Percentiles rank a stretch among this genome's conserved stretches.
These are phyloP conservation scores for Protonemura montana DNA, from an alignment of 2,888 invertebrate species.

Conservation along the genomic window DNA sequence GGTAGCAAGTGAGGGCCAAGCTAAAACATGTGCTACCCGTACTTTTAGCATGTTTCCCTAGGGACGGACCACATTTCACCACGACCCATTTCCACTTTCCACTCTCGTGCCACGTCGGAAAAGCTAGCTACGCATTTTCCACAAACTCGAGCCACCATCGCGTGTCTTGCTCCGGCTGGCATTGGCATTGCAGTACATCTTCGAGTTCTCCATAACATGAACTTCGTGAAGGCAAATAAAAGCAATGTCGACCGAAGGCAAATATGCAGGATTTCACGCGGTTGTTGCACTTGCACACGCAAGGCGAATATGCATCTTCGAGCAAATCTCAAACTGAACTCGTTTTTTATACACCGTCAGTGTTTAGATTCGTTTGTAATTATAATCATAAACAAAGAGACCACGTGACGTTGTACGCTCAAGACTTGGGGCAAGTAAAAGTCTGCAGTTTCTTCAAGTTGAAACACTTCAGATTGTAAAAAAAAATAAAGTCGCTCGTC, in stretches of 20 bases:
- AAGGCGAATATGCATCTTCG: background rate
- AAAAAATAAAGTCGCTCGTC: background rate
- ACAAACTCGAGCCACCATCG: background rate
- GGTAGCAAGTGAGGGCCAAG: too few species aligned
- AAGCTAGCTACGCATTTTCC: background rate
- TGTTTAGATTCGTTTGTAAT: background rate
- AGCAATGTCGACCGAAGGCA: background rate
- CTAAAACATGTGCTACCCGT: too few species aligned
- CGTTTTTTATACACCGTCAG: background rate
- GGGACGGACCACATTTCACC: background rate
- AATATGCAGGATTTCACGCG: background rate
- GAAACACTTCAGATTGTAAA: background rate
- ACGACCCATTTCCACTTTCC: conserved; percentile 12
- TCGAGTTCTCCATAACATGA: background rate
- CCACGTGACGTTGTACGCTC: background rate
- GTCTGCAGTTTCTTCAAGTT: background rate
- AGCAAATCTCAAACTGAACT: background rate
- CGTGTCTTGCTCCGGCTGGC: background rate
- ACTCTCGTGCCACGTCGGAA: background rate
- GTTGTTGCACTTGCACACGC: background rate
- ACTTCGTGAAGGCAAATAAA: background rate
- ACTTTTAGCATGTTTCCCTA: background rate
- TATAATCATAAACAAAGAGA: background rate
- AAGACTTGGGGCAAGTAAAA: background rate
- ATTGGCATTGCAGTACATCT: background rate